These are phyloP conservation scores for Orgyia antiqua DNA, from an alignment of 2,888 invertebrate genomes.

Conservation along the genomic window DNA sequence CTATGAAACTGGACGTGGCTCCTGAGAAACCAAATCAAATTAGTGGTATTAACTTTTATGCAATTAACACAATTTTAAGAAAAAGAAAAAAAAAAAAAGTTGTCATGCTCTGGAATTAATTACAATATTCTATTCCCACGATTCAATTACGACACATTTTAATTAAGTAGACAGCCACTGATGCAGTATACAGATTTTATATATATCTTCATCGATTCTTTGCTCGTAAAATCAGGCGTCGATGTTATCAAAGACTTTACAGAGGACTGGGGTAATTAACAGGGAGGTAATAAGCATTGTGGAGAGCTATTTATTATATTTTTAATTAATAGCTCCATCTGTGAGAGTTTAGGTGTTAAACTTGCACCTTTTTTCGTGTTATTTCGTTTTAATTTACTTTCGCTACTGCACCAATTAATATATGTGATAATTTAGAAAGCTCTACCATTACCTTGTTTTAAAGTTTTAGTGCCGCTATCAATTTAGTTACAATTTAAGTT, in stretches of 20 bases:
- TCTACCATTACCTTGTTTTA: background rate
- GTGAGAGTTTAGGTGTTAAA: slow-evolving; percentile 29
- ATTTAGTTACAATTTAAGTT: too few species aligned
- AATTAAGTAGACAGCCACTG: slow-evolving; percentile 20
- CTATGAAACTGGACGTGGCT: too few species aligned
- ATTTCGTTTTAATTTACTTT: slow-evolving; percentile 33
- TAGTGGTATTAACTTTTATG: slow-evolving; percentile 2
- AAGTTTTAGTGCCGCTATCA: background rate
- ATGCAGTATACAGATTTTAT: slow-evolving; percentile 22
- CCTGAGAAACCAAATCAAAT: too few species aligned
- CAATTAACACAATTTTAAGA: background rate
- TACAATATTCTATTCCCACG: slow-evolving; percentile 18
- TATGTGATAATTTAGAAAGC: slow-evolving; percentile 10
- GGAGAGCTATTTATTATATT: slow-evolving; percentile 31
- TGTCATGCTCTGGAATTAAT: slow-evolving; percentile 5
- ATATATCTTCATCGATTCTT: slow-evolving; percentile 21
- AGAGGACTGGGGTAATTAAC: slow-evolving; percentile 26
- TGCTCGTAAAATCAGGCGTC: slow-evolving; percentile 32
- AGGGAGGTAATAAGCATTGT: slow-evolving; percentile 29
- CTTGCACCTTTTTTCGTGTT: slow-evolving; percentile 17
- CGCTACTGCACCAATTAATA: slow-evolving; percentile 34
- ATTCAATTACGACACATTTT: slow-evolving; percentile 22
- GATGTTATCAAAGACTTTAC: slow-evolving; percentile 27
- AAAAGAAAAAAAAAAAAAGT: background rate
- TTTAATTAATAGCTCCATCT: slow-evolving; percentile 40